Evolutionary conservation across 2,113 vertebrate species (phyloP), one percentile per base, ranked within the genome.

Genomic region (Lepus timidus): DNA sequence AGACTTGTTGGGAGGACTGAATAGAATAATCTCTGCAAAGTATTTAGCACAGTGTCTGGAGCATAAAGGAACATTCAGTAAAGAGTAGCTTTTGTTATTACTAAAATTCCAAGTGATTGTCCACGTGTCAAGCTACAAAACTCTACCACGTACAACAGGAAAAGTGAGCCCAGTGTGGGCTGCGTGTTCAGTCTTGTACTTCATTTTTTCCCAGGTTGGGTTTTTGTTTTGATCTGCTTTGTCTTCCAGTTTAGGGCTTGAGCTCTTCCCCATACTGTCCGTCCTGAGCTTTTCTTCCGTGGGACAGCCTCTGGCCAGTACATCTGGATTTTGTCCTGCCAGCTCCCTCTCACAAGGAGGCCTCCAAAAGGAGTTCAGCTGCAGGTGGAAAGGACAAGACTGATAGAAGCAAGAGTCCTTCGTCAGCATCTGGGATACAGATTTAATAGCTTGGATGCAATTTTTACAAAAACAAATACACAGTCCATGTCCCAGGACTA

Each of bases 21-120:
- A 70, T 76, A 55, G 78, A 95, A 79, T 61, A 55, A 95, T 75
- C 22, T 85, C 79, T 82, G 17, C 87, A 71, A 87, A 87, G 27
- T 76, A 94, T 51, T 94, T 81, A 91, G 55, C 20, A 74, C 4
- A 12, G 67, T 31, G 22, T 51, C 6, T 85, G 49, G 8, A 55
- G 12, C 31, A 76, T 68, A 91, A 80, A 84, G 73, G 83, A 75
- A 16, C 52, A 90, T 49, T 90, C 27, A 49, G 36, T 89, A 75
- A 91, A 64, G n/a, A 87, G 16, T 65, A 84, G 33, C 27, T 81
- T 83, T 94, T 83, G 73, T 61, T 76, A 55, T 88, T 87, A 87
- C 65, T 93, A 73, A 95, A 76, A 88, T 58, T 88, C 67, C 64
- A 6, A 73, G 62, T 76, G 76, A 67, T 73, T 49, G 33, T 70